Evolutionary conservation across 2,113 vertebrate genomes (phyloP), one percentile per base, ranked within the genome.

Genomic region (Sardina pilchardus): DNA sequence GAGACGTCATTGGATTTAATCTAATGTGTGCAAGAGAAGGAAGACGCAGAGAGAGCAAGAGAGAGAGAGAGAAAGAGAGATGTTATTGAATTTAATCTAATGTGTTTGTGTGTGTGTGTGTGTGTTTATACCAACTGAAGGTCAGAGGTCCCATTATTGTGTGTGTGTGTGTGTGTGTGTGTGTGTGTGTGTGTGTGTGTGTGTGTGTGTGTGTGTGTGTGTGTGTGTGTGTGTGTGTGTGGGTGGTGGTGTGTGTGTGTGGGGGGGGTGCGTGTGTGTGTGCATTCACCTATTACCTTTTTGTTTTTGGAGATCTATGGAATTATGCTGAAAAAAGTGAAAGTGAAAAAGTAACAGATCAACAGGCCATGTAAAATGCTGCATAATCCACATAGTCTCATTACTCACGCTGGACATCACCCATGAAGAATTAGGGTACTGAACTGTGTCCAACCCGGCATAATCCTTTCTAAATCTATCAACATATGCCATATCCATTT

Each of bases 101-200:
- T 42, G 48, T 19, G 19, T 84, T 59, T 59, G 53, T 59, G 53
- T 59, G 53, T 24, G n/a, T 88, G 59, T 83, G 84, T 86, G 83
- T 71, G 53, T 56, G 53, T 14, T 19, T 59, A 19, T 19, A 24
- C 45, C 45, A 47, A 8, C 10, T 47, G 45, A 47, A 47, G 45
- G 45, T 47, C 45, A 47, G 4, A 47, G 45, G 45, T 47, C 45
- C 12, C 4, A 10, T 0, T 47, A 12, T 10, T 59, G 53, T 59
- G 53, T 59, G 53, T 56, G 53, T 56, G 53, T 56, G 53, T 56
- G 53, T 56, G 53, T 56, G 53, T 56, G 53, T 56, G 53, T 56
- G 3, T 56, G 53, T 56, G 53, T 56, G 3, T 56, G 53, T 56
- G 53, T 56, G 53, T 17, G 53, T 56, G 3, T 56, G 53, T 8